Base-by-base conservation (phyloP, 1,140 invertebrate genomes). In the Saccostrea echinata region DNA sequence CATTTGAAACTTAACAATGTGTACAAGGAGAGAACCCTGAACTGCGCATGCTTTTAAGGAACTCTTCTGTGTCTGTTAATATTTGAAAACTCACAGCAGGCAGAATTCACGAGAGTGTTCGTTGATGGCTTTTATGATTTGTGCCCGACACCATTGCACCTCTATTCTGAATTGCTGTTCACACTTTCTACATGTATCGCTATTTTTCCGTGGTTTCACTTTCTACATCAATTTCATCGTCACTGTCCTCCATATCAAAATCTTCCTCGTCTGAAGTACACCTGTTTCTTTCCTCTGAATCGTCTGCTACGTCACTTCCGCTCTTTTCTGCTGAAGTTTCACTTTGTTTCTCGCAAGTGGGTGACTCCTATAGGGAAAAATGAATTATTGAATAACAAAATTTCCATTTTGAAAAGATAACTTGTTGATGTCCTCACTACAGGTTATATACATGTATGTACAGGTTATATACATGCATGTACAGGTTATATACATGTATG, bases 201-300 rank as follows among this genome's bases (percentile, higher is more conserved):
- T 83, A 83, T 52, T 88, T 88, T 43, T 53, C 84, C 53, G 30
- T 81, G 24, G 55, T 85, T 57, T 92, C 91, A 35, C 89, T 90
- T 18, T 89, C 92, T 13, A 93, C 92, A 57, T 92, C 92, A 51
- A 92, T 92, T 89, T 94, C 93, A 88, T 92, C 91, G 24, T 88
- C 90, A 33, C 88, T 89, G 16, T 89, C 89, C 16, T 92, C 91
- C 18, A 91, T 90, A 84, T 92, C 91, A 86, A 88, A 82, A 18
- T 92, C 90, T 80, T 91, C 90, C 33, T 93, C 91, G 16, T 90
- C 90, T 35, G 91, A 91, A 51, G 90, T 90, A 64, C 85, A 85
- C 21, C 90, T 86, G 80, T 91, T 68, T 53, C 90, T 90, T 52
- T 91, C 90, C n/a, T 91, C 90, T 24, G 86, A 84, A 13, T 91